Evolutionary conservation across 2,797 vertebrate genomes (phyloP), one percentile per base, ranked within the genome.

Genomic region (Trematomus bernacchii): DNA sequence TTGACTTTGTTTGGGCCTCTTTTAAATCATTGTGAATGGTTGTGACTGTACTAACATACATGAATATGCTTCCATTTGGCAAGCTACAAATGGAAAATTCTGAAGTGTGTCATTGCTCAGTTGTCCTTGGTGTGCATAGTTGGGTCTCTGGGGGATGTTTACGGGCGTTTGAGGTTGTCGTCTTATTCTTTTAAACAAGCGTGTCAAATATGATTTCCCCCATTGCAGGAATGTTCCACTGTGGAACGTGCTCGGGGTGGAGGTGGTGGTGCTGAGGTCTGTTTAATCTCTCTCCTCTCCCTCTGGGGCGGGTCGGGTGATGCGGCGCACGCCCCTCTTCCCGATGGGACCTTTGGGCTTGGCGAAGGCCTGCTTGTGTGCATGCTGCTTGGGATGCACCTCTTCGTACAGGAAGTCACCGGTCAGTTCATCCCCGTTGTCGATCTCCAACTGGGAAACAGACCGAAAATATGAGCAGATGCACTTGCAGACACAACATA

Each of bases 381-480:
- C 98, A 1, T 99, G 97, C 87, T 99, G 97, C 92, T 98, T 99
- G 37, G 98, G 98, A 82, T 99, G 98, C 60, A 99, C 97, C 93
- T 99, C 98, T 33, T 98, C 97, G 30, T 99, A 99, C 78, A 99
- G 92, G 84, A 97, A 98, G 46, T 99, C 98, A n/a, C 93, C 83
- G 23, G 97, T 99, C 92, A 99, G 74, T 15, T 99, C 98, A 2
- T 98, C 96, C 9, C 98, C 98, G 0, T 97, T 93, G 70, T 97
- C 98, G 30, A 99, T 99, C 94, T 99, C 98, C 80, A 99, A 85
- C 98, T 99, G 89, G 3, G 27, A 51, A 74, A 69, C 3, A 30
- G 6, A 18, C 4, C 3, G 23, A 23, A 59, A 10, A 27, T 27
- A 27, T 27, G 21, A 76, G 48, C 3, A 5, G 8, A 53, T 30